phyloP scores from a whole-genome alignment of 2,888 invertebrate genomes.

The Hanleya hanleyi region DNA sequence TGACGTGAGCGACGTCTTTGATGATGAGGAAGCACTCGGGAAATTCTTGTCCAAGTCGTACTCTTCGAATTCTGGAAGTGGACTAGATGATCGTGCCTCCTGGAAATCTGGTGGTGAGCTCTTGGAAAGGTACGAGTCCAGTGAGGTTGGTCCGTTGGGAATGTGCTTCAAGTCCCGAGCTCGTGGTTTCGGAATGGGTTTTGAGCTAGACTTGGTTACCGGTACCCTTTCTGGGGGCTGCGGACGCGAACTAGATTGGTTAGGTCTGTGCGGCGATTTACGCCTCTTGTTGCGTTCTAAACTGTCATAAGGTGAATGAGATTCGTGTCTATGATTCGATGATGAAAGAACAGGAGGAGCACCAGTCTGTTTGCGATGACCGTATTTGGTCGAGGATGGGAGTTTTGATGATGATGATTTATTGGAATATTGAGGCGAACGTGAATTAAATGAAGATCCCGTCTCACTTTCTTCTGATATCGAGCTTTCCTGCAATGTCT shows the following conservation, averaged over 20 bases:
- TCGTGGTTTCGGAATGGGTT: conserved; percentile 2
- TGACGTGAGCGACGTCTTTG: neutral
- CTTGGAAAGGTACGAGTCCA: neutral
- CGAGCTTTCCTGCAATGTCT: conserved; percentile 41
- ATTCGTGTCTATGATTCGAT: neutral
- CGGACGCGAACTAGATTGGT: neutral
- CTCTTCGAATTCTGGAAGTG: conserved; percentile 51
- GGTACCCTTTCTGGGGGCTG: neutral
- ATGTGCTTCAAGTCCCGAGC: neutral
- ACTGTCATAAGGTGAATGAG: no score
- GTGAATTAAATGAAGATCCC: conserved; percentile 22
- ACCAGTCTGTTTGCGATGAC: neutral
- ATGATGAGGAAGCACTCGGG: conserved; percentile 37
- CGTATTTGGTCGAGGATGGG: conserved; percentile 5
- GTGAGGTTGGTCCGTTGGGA: neutral
- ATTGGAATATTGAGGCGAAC: neutral
- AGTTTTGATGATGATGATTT: neutral
- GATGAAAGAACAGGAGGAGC: neutral
- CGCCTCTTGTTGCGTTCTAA: neutral
- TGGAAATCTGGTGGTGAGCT: neutral
- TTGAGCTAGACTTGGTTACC: neutral
- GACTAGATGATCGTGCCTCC: conserved; percentile 34
- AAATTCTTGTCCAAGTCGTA: conserved; percentile 72
- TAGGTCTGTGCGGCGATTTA: neutral
- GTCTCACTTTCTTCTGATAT: conserved; percentile 40